Percentiles rank a stretch among this genome's conserved stretches.
Evolutionary conservation across 1,140 invertebrate species (phyloP).

Genomic region (Hirudo medicinalis): DNA sequence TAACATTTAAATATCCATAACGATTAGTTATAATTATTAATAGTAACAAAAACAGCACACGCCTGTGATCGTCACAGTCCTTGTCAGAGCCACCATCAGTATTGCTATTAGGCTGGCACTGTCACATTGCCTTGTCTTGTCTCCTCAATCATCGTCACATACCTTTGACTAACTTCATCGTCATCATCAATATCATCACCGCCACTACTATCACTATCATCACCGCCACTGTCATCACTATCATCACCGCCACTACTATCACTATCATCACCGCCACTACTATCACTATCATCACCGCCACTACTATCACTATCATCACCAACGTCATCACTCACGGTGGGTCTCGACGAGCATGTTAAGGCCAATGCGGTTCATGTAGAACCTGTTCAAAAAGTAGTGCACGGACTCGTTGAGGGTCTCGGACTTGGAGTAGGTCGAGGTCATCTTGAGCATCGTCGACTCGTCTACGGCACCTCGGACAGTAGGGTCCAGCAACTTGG

Average conservation of each 20-base stretch:
- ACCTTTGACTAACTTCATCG: background rate
- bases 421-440: conserved; percentile 60
- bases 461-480: background rate
- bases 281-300: background rate
- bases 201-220: background rate
- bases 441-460: conserved; percentile 55
- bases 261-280: background rate
- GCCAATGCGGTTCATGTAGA: conserved; percentile 91
- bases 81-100: no score
- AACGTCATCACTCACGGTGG: conserved; percentile 66
- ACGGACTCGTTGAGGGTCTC: conserved; percentile 68
- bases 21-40: no score
- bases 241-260: background rate
- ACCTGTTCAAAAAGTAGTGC: conserved; percentile 94
- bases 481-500: background rate
- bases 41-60: no score
- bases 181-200: background rate
- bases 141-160: no score
- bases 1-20: no score
- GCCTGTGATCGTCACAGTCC: no score
- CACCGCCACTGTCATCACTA: background rate
- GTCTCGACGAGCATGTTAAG: conserved; percentile 98
- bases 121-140: no score
- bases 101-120: no score
- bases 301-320: background rate